Evolutionary conservation across 1,140 invertebrate genomes (phyloP), one percentile per base, ranked within the genome.

Genomic region (Dysdera silvatica): DNA sequence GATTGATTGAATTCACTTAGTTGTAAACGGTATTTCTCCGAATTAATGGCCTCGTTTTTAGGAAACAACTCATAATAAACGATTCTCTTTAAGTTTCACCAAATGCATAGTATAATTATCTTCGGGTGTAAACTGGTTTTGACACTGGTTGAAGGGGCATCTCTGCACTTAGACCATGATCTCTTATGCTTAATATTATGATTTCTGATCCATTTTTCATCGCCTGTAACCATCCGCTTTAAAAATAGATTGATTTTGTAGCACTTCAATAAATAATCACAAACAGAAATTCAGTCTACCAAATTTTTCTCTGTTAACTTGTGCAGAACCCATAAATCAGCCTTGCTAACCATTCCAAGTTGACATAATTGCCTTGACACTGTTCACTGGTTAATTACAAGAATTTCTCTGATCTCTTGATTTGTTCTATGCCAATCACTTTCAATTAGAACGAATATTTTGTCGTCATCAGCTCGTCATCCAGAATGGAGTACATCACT

Each of bases 141-240:
- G 16, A 20, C 40, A 41, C 40, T 41, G 40, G 40, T 41, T 41
- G 40, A 41, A 41, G 40, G 12, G 40, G 40, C 40, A 41, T 41
- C 40, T 41, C 40, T 12, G 12, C 20, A 12, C 40, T 41, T 41
- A 41, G 4, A 41, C 40, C 40, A 41, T 41, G 40, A 41, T 41
- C 40, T 41, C 12, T 41, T 41, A 41, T 41, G 40, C 40, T 41
- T 41, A 41, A 41, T 20, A 41, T 41, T 41, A 41, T 41, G 16
- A 41, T 41, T n/a, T 16, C 53, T 59, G 40, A 68, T 58, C 48
- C 49, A 70, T 32, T 66, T 67, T 48, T 66, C 65, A 35, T 68
- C 67, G 14, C 67, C 67, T 14, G 67, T 68, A 20, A 68, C 59
- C 23, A 70, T 62, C 35, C 55, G 53, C 16, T 16, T 32, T 35